phyloP scores from a whole-genome alignment of 2,888 invertebrate genomes.

The Gortyna flavago region DNA sequence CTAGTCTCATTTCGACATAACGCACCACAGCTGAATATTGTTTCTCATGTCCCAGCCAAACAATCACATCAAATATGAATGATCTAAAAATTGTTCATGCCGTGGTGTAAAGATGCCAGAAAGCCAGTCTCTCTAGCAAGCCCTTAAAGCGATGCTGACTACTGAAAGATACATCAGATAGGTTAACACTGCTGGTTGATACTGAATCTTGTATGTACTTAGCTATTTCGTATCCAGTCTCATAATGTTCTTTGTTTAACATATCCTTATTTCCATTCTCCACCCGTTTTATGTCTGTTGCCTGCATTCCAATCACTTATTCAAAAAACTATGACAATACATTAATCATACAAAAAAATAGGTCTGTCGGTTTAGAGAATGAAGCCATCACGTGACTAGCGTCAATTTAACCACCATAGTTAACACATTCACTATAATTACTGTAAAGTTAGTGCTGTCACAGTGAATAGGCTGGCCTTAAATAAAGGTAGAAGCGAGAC shows the following conservation, averaged over 20 bases:
- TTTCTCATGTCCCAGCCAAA: not conserved
- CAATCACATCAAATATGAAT: not conserved
- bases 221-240: not conserved
- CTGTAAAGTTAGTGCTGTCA: constrained; percentile 65
- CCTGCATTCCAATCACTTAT: constrained; percentile 55
- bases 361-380: constrained; percentile 63
- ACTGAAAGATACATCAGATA: not conserved
- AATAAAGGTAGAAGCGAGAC: constrained; percentile 5
- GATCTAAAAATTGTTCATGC: too few species aligned
- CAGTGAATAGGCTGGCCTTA: constrained; percentile 60
- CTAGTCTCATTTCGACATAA: not conserved
- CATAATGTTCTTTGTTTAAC: not conserved
- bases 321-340: constrained; percentile 30
- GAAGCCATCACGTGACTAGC: constrained; percentile 79
- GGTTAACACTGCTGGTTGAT: not conserved
- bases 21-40: not conserved
- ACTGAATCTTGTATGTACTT: not conserved
- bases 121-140: not conserved
- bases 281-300: not conserved
- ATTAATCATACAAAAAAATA: constrained; percentile 59
- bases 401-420: constrained; percentile 77
- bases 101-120: not conserved
- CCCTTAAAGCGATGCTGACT: not conserved
- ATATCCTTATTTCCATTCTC: not conserved
- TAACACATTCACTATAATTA: constrained; percentile 84